Percentiles rank a stretch among this genome's conserved stretches.
Evolutionary conservation across 2,888 invertebrate genomes (phyloP).

Genomic region (Phalera bucephala): DNA sequence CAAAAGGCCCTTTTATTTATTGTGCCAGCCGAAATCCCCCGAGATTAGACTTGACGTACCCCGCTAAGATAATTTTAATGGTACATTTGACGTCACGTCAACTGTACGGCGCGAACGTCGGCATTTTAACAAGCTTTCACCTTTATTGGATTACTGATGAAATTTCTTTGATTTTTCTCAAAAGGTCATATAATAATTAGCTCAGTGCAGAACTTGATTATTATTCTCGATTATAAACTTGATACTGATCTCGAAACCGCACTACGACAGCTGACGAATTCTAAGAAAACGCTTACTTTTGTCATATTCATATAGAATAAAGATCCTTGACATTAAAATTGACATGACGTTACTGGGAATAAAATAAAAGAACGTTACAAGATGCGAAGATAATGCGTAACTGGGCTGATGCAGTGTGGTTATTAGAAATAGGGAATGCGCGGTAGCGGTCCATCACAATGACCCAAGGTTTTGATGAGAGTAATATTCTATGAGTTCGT

Average conservation of each 20-base stretch:
- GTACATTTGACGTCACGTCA: slow-evolving; percentile 51
- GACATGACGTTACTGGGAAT: background rate
- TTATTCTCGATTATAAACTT: slow-evolving; percentile 4
- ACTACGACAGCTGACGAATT: background rate
- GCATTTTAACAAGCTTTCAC: slow-evolving; percentile 57
- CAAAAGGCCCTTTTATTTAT: slow-evolving; percentile 66
- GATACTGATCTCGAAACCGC: background rate
- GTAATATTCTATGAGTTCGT: slow-evolving; percentile 35
- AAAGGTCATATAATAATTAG: slow-evolving; percentile 39
- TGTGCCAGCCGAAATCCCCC: slow-evolving; percentile 36
- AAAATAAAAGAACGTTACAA: slow-evolving; percentile 5
- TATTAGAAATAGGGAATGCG: slow-evolving; percentile 12
- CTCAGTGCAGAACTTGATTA: slow-evolving; percentile 15
- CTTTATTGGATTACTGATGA: slow-evolving; percentile 26
- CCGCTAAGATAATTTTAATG: slow-evolving; percentile 67
- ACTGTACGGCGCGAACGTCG: slow-evolving; percentile 40
- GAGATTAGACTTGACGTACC: slow-evolving; percentile 69
- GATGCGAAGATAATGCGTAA: slow-evolving; percentile 11
- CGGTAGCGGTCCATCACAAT: slow-evolving; percentile 32
- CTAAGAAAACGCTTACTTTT: slow-evolving; percentile 1
- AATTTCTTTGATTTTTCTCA: slow-evolving; percentile 29
- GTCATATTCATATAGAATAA: slow-evolving; percentile 1
- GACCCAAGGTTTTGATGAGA: slow-evolving; percentile 33
- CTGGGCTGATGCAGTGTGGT: background rate
- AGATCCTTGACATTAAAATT: slow-evolving; percentile 2